Evolutionary conservation across 1,140 invertebrate genomes (phyloP), one percentile per base, ranked within the genome.

Genomic region (Lasioglossum baleicum): DNA sequence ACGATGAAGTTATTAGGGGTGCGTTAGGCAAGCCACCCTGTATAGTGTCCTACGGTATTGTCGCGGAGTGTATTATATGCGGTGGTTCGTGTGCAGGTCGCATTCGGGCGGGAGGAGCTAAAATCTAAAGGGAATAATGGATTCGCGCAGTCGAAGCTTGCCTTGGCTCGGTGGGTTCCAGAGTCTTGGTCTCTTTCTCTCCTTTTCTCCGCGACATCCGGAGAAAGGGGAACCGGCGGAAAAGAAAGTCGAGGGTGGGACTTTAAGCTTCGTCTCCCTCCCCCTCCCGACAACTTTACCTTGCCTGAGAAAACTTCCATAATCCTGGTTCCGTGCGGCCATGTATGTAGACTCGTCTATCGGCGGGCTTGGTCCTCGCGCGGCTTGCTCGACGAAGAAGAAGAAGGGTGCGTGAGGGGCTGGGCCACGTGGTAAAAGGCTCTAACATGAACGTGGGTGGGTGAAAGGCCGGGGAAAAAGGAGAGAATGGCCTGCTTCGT

Each of bases 51-150:
- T 35, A 35, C 35, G 35, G 35, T 35, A 35, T 35, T 35, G 35
- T 35, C 35, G 35, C 35, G 35, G 35, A 35, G 35, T 35, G 26
- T 63, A 22, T 20, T 44, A 42, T 44, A n/a, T 5, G 20, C 11
- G 7, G 40, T 15, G 58, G 58, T 60, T 63, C 17, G 75, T 64
- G 58, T 72, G 75, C 60, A 35, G 20, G 60, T 78, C 68, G 68
- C 60, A 56, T 78, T 78, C 56, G 68, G 68, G 3, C 75, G 58
- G 60, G 3, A 64, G 61, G 20, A 58, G 71, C 48, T 73, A 73
- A 85, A 78, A 83, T 86, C 74, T 83, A 86, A 86, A 86, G 71
- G 74, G 74, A 86, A 86, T 85, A 86, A 86, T 78, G 76, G 77
- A 86, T 86, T 81, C 78, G 74, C 77, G 22, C 77, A 86, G 81